Evolutionary conservation across 1,140 invertebrate species (phyloP).

Genomic region (Sipha flava): DNA sequence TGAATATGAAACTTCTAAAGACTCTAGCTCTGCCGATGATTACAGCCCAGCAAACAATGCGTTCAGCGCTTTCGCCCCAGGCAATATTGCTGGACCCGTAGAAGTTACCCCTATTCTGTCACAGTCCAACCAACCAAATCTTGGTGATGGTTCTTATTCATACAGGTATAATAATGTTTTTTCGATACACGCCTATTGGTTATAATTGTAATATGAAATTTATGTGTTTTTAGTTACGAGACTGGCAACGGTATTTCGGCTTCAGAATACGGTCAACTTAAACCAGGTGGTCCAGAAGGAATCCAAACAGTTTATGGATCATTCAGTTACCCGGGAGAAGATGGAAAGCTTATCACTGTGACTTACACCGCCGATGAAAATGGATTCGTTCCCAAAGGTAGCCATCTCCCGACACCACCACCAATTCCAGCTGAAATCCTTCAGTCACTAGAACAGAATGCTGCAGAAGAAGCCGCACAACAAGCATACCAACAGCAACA

Average conservation of each 20-base stretch:
- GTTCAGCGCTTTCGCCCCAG: conserved; percentile 14
- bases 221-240: conserved; percentile 48
- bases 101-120: conserved; percentile 37
- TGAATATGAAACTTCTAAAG: neutral
- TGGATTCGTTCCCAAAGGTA: conserved; percentile 51
- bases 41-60: neutral
- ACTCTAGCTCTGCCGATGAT: neutral
- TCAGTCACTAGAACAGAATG: conserved; percentile 57
- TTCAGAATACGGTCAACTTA: conserved; percentile 59
- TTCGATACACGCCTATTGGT: too few relatives aligned
- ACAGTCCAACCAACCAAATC: conserved; percentile 37
- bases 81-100: neutral
- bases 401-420: conserved; percentile 57
- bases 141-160: conserved; percentile 38
- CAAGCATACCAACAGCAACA: conserved; percentile 15
- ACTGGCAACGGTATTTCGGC: conserved; percentile 60
- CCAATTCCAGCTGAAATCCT: conserved; percentile 63
- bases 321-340: conserved; percentile 60
- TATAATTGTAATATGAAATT: too few relatives aligned
- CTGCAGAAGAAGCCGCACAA: conserved; percentile 22
- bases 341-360: conserved; percentile 59
- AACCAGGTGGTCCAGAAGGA: conserved; percentile 50
- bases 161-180: conserved; percentile 36
- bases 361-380: conserved; percentile 69
- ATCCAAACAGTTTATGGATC: conserved; percentile 53